These are phyloP conservation scores for Serranus cabrilla DNA, from an alignment of 2,797 vertebrate genomes.

Conservation along the genomic window DNA sequence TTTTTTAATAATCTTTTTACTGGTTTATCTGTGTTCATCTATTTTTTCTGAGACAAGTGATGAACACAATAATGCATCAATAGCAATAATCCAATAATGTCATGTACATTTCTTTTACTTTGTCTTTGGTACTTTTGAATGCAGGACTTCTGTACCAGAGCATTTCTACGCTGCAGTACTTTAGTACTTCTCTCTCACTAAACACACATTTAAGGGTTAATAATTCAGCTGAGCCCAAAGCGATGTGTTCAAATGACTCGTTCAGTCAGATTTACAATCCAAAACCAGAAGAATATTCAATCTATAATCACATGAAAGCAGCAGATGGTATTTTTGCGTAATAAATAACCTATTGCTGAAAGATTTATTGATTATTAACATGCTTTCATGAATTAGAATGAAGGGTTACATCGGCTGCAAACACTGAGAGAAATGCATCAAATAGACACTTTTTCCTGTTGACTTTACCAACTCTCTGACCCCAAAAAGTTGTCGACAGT, in stretches of 20 bases:
- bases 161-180: not conserved
- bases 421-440: not conserved
- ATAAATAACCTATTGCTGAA: not conserved
- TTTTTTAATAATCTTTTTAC: no score
- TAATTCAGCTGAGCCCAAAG: not conserved
- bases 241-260: not conserved
- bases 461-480: not conserved
- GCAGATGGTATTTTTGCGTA: not conserved
- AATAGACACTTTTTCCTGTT: not conserved
- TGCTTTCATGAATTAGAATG: not conserved
- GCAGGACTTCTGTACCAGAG: not conserved
- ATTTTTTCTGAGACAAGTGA: not conserved
- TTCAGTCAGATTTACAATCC: not conserved
- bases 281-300: not conserved
- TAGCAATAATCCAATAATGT: not conserved
- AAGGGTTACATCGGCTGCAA: not conserved
- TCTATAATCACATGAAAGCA: not conserved
- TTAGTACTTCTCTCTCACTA: not conserved
- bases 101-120: not conserved
- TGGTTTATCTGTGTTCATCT: no score
- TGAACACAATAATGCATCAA: not conserved
- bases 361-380: no score
- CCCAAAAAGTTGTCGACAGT: not conserved
- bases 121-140: not conserved
- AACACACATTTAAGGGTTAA: not conserved